Evolutionary conservation across 2,888 invertebrate genomes (phyloP).

Genomic region (Patella depressa): DNA sequence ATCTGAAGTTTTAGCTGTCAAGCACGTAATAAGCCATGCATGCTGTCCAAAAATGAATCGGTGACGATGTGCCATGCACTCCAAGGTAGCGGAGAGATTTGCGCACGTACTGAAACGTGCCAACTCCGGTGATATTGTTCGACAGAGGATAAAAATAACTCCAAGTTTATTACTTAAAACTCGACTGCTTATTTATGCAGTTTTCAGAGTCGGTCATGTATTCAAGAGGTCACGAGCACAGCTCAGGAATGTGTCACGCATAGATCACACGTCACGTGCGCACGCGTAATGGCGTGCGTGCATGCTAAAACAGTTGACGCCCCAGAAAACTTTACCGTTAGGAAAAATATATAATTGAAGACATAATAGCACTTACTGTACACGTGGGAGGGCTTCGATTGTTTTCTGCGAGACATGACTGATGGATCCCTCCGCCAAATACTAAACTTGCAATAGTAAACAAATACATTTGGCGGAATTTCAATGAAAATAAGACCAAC

Average conservation of each 20-base stretch:
- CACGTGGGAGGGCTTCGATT: conserved; percentile 60
- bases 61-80: conserved; percentile 3
- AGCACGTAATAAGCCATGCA: background rate
- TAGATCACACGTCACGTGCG: conserved; percentile 48
- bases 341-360: conserved; percentile 17
- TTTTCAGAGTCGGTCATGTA: conserved; percentile 12
- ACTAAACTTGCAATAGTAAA: conserved; percentile 36
- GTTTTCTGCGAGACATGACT: conserved; percentile 62
- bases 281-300: conserved; percentile 62
- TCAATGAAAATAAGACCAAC: conserved; percentile 51
- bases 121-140: background rate
- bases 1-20: background rate
- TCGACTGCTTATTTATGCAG: conserved; percentile 22
- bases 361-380: conserved; percentile 46
- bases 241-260: conserved; percentile 35
- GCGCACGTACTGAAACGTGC: conserved; percentile 12
- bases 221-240: conserved; percentile 27
- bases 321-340: conserved; percentile 34
- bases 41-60: conserved; percentile 7
- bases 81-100: background rate
- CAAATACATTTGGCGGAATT: conserved; percentile 45
- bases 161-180: too few species aligned
- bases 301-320: conserved; percentile 55
- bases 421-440: conserved; percentile 39
- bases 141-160: too few species aligned